Conservation (phyloP, 2,113 vertebrate species). For the Agapornis roseicollis region DNA sequence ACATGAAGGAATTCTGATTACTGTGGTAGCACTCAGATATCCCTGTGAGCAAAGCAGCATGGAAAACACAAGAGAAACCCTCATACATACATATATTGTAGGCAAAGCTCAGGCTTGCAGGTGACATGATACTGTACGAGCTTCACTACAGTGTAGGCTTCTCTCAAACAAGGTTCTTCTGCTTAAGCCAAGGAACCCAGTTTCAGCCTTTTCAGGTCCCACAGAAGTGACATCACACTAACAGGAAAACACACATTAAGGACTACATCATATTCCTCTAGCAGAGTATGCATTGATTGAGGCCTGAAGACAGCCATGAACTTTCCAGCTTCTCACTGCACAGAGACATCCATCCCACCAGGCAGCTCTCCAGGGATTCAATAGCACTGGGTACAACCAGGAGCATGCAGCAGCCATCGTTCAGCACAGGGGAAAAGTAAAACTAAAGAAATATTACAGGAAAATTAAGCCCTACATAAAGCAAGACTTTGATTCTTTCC, state of each 20-base stretch:
- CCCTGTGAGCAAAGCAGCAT: not conserved
- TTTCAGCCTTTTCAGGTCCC: not conserved
- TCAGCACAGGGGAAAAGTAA: not conserved
- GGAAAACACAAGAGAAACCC: not conserved
- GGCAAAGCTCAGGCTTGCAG: not conserved
- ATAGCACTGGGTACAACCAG: not conserved
- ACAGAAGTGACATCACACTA: not conserved
- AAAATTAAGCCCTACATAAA: not conserved
- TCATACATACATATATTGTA: fast-evolving
- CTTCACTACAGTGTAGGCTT: fast-evolving
- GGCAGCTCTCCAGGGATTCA: not conserved
- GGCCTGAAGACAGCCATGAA: not conserved
- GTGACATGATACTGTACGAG: not conserved
- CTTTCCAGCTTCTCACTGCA: not conserved
- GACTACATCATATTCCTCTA: no score
- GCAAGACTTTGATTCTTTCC: not conserved
- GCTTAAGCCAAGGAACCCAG: not conserved
- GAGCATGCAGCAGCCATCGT: not conserved
- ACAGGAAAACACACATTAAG: not conserved
- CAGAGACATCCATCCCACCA: not conserved
- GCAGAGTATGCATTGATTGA: not conserved
- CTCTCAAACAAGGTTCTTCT: not conserved
- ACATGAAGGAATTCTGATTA: not conserved
- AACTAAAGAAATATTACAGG: not conserved
- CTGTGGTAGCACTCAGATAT: not conserved